Evolutionary conservation across 2,888 invertebrate genomes (phyloP).

Genomic region (Chorisops tibialis): DNA sequence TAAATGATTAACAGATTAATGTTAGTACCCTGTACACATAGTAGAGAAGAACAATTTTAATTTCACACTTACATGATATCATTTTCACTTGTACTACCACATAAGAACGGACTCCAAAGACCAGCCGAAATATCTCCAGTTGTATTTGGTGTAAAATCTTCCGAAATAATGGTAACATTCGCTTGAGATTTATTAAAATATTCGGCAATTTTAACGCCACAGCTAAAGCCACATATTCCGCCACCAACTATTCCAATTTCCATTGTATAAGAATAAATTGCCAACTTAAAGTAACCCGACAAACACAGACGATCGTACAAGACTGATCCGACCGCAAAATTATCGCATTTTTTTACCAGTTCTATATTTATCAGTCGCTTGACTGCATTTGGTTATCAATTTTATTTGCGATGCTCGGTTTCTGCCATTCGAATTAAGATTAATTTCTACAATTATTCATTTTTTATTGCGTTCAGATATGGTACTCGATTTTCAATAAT

Average conservation of each 20-base stretch:
- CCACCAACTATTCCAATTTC: conserved; percentile 70
- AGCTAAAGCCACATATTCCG: conserved; percentile 69
- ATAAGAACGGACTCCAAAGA: conserved; percentile 68
- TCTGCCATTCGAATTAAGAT: no score
- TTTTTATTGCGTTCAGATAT: no score
- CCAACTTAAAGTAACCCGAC: no score
- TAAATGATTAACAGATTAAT: conserved; percentile 34
- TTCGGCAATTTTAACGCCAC: conserved; percentile 66
- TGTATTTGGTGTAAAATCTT: conserved; percentile 67
- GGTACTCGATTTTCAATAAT: no score
- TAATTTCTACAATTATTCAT: no score
- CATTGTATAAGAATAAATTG: neutral
- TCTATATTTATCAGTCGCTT: no score
- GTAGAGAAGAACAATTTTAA: neutral
- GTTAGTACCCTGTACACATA: neutral
- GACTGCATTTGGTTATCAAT: no score
- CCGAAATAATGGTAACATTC: conserved; percentile 63
- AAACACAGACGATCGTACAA: no score
- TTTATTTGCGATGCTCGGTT: no score
- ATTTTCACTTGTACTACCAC: conserved; percentile 56
- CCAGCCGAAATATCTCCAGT: conserved; percentile 78
- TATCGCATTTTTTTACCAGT: no score
- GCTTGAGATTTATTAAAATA: conserved; percentile 50
- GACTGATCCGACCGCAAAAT: no score
- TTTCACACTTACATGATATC: conserved; percentile 55